phyloP scores from a whole-genome alignment of 2,797 vertebrate genomes.

The Gymnopithys bicolor region DNA sequence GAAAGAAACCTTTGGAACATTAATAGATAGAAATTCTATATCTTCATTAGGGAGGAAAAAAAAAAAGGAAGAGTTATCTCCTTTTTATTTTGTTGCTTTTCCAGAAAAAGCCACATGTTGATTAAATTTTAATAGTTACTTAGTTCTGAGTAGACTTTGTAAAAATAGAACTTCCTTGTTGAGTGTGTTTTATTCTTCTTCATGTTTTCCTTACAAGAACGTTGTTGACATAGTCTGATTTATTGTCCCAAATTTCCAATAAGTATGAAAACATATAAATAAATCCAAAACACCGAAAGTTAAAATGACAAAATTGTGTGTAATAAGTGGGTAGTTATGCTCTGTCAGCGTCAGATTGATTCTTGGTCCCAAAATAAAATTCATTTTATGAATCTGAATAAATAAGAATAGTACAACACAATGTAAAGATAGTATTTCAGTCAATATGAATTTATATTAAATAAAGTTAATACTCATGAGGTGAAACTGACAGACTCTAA shows the following conservation, averaged over 20 bases:
- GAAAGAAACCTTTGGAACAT: neutral
- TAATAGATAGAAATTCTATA: neutral
- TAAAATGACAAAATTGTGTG: neutral
- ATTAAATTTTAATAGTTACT: neutral
- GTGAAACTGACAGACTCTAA: neutral
- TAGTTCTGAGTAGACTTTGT: neutral
- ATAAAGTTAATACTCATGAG: neutral
- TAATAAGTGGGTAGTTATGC: neutral
- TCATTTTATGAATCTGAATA: neutral
- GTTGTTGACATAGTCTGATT: neutral
- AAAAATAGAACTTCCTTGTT: rapidly evolving
- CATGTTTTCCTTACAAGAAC: neutral
- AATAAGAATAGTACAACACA: neutral
- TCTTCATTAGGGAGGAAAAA: neutral
- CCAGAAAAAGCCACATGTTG: neutral
- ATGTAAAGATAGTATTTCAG: neutral
- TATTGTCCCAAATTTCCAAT: neutral
- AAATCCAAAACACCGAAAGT: neutral
- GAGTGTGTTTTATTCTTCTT: rapidly evolving
- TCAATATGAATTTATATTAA: neutral
- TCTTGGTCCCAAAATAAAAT: neutral
- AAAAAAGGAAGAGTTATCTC: too few species aligned
- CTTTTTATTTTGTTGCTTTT: neutral
- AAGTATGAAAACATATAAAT: neutral
- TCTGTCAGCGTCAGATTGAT: neutral